Percentiles rank a stretch among this genome's conserved stretches.
These are phyloP conservation scores for Trachymyrmex cornetzi DNA, from an alignment of 1,140 invertebrate species.

Conservation along the genomic window DNA sequence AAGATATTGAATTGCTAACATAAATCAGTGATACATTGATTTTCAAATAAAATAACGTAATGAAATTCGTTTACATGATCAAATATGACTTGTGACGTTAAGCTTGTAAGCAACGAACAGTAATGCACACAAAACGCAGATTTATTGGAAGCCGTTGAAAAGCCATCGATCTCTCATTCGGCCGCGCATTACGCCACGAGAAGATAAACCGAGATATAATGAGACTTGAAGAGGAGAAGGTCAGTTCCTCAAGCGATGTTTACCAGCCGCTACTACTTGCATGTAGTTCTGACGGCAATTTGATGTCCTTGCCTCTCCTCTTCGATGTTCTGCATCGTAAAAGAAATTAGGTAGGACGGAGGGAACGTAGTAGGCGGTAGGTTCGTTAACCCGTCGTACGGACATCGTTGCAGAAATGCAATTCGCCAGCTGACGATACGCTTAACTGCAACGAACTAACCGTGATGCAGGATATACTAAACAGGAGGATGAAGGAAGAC, in stretches of 20 bases:
- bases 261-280: constrained; percentile 24
- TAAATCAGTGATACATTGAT: background rate
- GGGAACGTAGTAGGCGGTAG: constrained; percentile 35
- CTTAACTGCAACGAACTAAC: constrained; percentile 76
- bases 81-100: background rate
- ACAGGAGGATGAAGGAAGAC: constrained; percentile 2
- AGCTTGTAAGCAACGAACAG: background rate
- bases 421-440: constrained; percentile 82
- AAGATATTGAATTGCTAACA: background rate
- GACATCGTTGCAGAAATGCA: constrained; percentile 75
- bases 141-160: constrained; percentile 50
- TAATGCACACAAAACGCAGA: constrained; percentile 24
- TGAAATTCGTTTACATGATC: background rate
- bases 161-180: constrained; percentile 19
- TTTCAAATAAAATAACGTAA: background rate
- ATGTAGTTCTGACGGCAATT: constrained; percentile 43
- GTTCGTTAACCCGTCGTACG: constrained; percentile 73
- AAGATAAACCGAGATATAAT: constrained; percentile 33
- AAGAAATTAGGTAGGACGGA: constrained; percentile 4
- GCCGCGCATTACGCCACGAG: constrained; percentile 19
- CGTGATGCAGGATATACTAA: constrained; percentile 63
- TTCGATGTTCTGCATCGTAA: constrained; percentile 60
- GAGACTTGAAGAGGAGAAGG: constrained; percentile 45
- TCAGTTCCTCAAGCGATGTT: constrained; percentile 59
- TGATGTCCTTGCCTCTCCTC: constrained; percentile 47